Percentiles rank a stretch among this genome's conserved stretches.
phyloP scores from a whole-genome alignment of 2,888 invertebrate species.

The Callyntrura sp. region DNA sequence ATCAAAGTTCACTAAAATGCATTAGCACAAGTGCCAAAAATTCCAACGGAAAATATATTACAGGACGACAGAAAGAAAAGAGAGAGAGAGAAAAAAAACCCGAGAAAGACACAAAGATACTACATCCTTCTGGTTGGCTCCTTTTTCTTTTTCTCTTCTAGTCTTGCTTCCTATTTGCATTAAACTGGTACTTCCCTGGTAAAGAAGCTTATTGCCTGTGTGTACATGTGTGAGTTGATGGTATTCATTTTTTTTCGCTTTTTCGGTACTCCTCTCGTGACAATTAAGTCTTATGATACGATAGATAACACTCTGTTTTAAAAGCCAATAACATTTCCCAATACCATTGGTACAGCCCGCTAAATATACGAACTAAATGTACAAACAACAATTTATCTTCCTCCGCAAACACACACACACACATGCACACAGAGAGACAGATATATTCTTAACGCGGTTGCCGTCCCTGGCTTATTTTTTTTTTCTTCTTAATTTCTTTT shows the following conservation, averaged over 20 bases:
- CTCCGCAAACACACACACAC: background rate
- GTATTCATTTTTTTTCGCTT: too few species aligned
- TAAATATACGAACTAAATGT: background rate
- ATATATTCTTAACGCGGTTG: too few species aligned
- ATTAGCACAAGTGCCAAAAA: slow-evolving; percentile 79
- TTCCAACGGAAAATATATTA: slow-evolving; percentile 77
- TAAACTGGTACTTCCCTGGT: slow-evolving; percentile 17
- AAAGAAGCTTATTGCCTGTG: background rate
- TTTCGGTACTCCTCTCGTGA: slow-evolving; percentile 50
- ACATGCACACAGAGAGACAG: background rate
- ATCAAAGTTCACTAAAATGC: slow-evolving; percentile 77
- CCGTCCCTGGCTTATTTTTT: slow-evolving; percentile 76
- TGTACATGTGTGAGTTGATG: too few species aligned
- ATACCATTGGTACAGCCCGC: slow-evolving; percentile 27
- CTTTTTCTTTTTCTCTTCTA: slow-evolving; percentile 23
- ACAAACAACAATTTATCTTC: slow-evolving; percentile 52
- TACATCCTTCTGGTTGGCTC: slow-evolving; percentile 15
- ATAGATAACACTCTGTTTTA: slow-evolving; percentile 62
- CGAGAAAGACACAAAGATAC: slow-evolving; percentile 10
- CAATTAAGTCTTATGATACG: slow-evolving; percentile 68
- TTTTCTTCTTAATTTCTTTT: slow-evolving; percentile 67
- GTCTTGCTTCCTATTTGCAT: slow-evolving; percentile 58
- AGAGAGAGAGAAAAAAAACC: slow-evolving; percentile 10
- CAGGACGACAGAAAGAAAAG: slow-evolving; percentile 39
- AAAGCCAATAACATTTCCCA: slow-evolving; percentile 56